A percentile compares a stretch with the other conserved stretches of the same genome.
phyloP scores from a whole-genome alignment of 2,888 invertebrate genomes.

The Pilophorus perplexus region DNA sequence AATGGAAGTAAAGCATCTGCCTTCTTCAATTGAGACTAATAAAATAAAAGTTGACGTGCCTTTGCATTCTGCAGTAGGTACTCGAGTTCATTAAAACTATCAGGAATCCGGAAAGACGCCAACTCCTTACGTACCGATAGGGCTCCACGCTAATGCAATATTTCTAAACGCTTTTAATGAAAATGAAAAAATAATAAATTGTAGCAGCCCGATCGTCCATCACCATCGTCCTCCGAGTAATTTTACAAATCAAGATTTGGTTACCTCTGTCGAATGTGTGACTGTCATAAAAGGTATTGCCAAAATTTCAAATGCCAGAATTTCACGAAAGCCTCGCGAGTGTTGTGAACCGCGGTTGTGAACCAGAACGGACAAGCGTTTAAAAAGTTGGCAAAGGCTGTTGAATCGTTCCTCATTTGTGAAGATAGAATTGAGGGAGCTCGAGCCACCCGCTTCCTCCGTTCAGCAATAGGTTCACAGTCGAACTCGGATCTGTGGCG shows the following conservation, averaged over 20 bases:
- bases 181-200: too few species aligned
- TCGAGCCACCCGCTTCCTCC: neutral
- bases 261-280: conserved; percentile 3
- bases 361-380: conserved; percentile 12
- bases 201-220: too few species aligned
- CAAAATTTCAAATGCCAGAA: neutral
- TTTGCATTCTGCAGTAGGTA: too few species aligned
- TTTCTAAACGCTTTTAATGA: too few species aligned
- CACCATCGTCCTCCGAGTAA: neutral
- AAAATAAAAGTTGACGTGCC: too few species aligned
- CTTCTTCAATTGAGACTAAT: too few species aligned
- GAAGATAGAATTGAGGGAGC: neutral
- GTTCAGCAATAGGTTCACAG: neutral
- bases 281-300: neutral
- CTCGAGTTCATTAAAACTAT: too few species aligned
- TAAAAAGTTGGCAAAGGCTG: conserved; percentile 19
- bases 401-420: conserved; percentile 1
- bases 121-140: too few species aligned
- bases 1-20: too few species aligned
- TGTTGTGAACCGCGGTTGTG: too few species aligned
- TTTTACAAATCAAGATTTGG: neutral
- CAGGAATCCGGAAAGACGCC: too few species aligned
- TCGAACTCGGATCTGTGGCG: neutral
- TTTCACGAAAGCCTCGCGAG: conserved; percentile 2
- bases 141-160: too few species aligned